Percentiles rank a stretch among this genome's conserved stretches.
These are phyloP conservation scores for Poeciliopsis occidentalis DNA, from an alignment of 2,113 vertebrate species.

Conservation along the genomic window DNA sequence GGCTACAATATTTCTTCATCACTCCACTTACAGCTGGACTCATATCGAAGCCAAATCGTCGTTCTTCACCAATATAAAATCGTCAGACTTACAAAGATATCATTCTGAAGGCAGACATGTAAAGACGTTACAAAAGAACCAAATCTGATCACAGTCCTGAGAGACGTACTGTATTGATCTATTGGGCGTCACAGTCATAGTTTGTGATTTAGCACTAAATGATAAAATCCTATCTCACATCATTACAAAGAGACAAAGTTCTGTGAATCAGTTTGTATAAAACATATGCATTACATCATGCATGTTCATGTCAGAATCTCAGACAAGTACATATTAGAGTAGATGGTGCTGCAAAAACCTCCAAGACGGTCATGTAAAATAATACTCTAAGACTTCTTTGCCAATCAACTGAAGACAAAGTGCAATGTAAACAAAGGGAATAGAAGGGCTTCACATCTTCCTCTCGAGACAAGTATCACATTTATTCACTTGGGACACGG, in stretches of 20 bases:
- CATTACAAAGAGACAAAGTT: conserved; percentile 2
- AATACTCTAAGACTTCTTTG: not conserved
- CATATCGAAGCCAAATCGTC: conserved; percentile 82
- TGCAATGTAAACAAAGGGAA: conserved; percentile 8
- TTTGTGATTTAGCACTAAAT: conserved; percentile 22
- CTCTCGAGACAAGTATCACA: not conserved
- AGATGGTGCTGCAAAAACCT: conserved; percentile 22
- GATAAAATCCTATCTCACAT: conserved; percentile 13
- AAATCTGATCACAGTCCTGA: conserved; percentile 62
- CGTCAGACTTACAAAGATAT: conserved; percentile 54
- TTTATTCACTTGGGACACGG: not conserved
- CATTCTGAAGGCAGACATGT: conserved; percentile 69
- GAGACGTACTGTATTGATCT: conserved; percentile 65
- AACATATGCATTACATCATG: conserved; percentile 30
- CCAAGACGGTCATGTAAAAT: not conserved
- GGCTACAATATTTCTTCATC: conserved; percentile 71
- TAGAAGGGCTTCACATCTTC: not conserved
- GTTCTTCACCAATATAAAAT: conserved; percentile 65
- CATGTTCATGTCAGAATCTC: conserved; percentile 20
- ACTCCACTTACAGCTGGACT: conserved; percentile 77
- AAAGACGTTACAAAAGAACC: conserved; percentile 13
- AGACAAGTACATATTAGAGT: conserved; percentile 2
- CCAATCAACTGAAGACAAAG: conserved; percentile 9
- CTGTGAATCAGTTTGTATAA: conserved; percentile 8
- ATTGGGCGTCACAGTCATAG: conserved; percentile 47